These are phyloP conservation scores for Epinephelus cyanopodus DNA, from an alignment of 2,113 vertebrate species.

Conservation along the genomic window DNA sequence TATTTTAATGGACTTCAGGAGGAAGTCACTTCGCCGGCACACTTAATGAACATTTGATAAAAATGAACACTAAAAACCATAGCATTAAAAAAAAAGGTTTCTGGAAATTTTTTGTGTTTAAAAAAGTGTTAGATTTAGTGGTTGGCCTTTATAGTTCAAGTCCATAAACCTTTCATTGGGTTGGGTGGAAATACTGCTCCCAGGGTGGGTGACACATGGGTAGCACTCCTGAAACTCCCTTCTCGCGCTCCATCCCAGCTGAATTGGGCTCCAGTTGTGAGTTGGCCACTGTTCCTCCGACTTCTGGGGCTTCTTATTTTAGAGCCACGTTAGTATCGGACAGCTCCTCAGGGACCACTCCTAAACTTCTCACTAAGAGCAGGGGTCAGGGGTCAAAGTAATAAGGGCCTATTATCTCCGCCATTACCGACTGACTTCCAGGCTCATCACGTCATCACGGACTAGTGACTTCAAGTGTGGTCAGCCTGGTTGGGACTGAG, in stretches of 20 bases:
- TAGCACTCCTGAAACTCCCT: slow-evolving; percentile 65
- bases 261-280: slow-evolving; percentile 57
- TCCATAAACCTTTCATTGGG: slow-evolving; percentile 96
- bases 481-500: slow-evolving; percentile 39
- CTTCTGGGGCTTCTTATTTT: slow-evolving; percentile 51
- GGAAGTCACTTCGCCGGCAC: slow-evolving; percentile 86
- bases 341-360: slow-evolving; percentile 82
- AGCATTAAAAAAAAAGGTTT: neutral
- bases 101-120: slow-evolving; percentile 87
- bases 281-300: slow-evolving; percentile 60
- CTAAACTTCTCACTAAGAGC: slow-evolving; percentile 80
- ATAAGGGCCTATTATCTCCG: slow-evolving; percentile 77
- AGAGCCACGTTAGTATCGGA: slow-evolving; percentile 69
- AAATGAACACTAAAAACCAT: slow-evolving; percentile 86
- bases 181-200: slow-evolving; percentile 94
- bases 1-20: slow-evolving; percentile 89
- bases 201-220: slow-evolving; percentile 89
- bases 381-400: slow-evolving; percentile 81
- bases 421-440: slow-evolving; percentile 71
- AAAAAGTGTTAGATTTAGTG: slow-evolving; percentile 94
- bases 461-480: slow-evolving; percentile 56
- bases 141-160: slow-evolving; percentile 95
- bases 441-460: slow-evolving; percentile 66
- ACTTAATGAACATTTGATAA: slow-evolving; percentile 87
- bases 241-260: slow-evolving; percentile 63